Percentiles rank a stretch among this genome's conserved stretches.
Conservation (phyloP, 2,888 invertebrate species). For the Rhagophthalmus giganteus region DNA sequence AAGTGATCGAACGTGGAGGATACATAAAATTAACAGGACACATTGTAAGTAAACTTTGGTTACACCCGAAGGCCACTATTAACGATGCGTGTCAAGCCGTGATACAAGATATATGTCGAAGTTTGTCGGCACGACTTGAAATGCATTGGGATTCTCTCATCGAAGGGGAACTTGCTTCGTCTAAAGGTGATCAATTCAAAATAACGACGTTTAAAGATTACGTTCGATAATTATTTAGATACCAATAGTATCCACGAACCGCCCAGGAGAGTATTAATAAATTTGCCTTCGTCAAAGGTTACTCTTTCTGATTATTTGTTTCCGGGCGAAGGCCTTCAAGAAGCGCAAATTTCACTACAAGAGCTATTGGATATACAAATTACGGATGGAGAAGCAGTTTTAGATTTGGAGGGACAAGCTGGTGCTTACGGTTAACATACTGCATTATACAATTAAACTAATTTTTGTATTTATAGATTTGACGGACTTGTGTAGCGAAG, state of each 20-base stretch:
- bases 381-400: conserved; percentile 68
- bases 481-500: conserved; percentile 52
- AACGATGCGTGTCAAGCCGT: conserved; percentile 73
- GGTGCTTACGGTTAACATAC: conserved; percentile 56
- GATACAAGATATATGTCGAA: conserved; percentile 82
- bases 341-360: conserved; percentile 77
- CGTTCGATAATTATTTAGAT: conserved; percentile 59
- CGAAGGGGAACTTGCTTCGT: conserved; percentile 73
- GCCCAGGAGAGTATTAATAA: conserved; percentile 81
- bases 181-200: conserved; percentile 61
- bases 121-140: conserved; percentile 81
- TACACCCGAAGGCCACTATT: conserved; percentile 75
- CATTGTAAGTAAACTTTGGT: conserved; percentile 74
- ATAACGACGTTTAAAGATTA: background rate
- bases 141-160: conserved; percentile 92
- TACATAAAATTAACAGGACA: conserved; percentile 73
- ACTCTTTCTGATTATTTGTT: conserved; percentile 89
- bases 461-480: conserved; percentile 48
- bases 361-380: conserved; percentile 81
- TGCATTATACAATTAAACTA: background rate
- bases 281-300: conserved; percentile 65
- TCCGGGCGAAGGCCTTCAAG: conserved; percentile 84
- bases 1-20: conserved; percentile 65
- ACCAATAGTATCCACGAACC: conserved; percentile 85
- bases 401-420: conserved; percentile 77